phyloP scores from a whole-genome alignment of 2,113 vertebrate genomes.

The Crocuta crocuta region DNA sequence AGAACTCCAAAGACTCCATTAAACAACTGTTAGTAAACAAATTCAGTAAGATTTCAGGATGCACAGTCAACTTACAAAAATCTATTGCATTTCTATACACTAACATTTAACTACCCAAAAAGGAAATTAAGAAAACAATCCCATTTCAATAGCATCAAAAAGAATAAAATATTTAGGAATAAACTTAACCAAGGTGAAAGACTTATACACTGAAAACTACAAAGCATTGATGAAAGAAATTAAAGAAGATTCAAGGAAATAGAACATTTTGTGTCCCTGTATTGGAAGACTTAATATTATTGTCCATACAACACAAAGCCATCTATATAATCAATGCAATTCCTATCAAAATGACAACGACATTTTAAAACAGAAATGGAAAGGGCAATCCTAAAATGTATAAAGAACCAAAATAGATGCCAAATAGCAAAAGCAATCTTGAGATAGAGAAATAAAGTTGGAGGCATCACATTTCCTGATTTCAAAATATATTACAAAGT shows the following conservation, averaged over 20 bases:
- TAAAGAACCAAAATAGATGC: not conserved
- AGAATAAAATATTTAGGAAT: not conserved
- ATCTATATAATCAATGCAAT: not conserved
- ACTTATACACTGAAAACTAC: not conserved
- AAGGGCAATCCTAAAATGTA: not conserved
- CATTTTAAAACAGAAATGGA: not conserved
- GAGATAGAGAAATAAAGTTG: not conserved
- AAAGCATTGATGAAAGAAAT: not conserved
- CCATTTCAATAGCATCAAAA: not conserved
- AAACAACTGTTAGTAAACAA: not conserved
- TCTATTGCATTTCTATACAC: not conserved
- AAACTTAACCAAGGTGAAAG: not conserved
- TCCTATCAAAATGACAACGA: not conserved
- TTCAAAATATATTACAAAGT: constrained; percentile 25
- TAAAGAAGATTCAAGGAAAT: not conserved
- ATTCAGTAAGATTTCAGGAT: not conserved
- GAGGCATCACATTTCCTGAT: not conserved
- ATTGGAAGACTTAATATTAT: not conserved
- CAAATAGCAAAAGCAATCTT: constrained; percentile 42
- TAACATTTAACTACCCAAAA: not conserved
- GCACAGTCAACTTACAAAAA: not conserved
- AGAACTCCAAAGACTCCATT: not conserved
- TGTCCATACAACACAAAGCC: not conserved
- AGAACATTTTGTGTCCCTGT: not conserved
- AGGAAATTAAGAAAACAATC: not conserved